Evolutionary conservation across 2,888 invertebrate species (phyloP).

Genomic region (Eledona agricola): DNA sequence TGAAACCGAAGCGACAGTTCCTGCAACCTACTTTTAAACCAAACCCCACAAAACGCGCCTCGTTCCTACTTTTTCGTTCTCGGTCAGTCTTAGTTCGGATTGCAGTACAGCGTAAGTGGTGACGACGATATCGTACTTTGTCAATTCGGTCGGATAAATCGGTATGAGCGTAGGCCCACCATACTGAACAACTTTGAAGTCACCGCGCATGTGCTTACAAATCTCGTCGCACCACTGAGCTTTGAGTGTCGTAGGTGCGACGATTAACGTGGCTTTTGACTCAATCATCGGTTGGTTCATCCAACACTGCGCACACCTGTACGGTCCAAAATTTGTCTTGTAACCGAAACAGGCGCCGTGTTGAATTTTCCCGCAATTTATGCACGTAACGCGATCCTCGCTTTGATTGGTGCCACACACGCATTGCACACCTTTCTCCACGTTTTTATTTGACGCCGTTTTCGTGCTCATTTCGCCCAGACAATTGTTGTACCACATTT

Average conservation of each 20-base stretch:
- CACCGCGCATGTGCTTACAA: constrained; percentile 67
- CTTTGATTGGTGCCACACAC: constrained; percentile 59
- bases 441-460: neutral
- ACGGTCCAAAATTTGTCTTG: constrained; percentile 60
- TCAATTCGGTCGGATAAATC: constrained; percentile 70
- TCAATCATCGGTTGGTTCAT: constrained; percentile 62
- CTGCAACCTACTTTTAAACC: constrained; percentile 25
- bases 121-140: constrained; percentile 74
- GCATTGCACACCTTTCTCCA: constrained; percentile 55
- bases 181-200: constrained; percentile 66
- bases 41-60: neutral
- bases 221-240: constrained; percentile 80
- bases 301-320: constrained; percentile 76
- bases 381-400: constrained; percentile 62
- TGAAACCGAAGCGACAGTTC: constrained; percentile 57
- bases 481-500: constrained; percentile 54
- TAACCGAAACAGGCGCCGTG: constrained; percentile 71
- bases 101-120: constrained; percentile 75
- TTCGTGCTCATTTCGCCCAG: constrained; percentile 44
- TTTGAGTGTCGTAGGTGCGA: constrained; percentile 73
- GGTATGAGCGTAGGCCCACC: constrained; percentile 63
- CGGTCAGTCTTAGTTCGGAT: constrained; percentile 70
- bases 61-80: constrained; percentile 60
- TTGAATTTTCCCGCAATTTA: constrained; percentile 68
- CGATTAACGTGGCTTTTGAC: constrained; percentile 74